Base-by-base conservation (phyloP, 2,113 vertebrate species). In the Geothlypis trichas region DNA sequence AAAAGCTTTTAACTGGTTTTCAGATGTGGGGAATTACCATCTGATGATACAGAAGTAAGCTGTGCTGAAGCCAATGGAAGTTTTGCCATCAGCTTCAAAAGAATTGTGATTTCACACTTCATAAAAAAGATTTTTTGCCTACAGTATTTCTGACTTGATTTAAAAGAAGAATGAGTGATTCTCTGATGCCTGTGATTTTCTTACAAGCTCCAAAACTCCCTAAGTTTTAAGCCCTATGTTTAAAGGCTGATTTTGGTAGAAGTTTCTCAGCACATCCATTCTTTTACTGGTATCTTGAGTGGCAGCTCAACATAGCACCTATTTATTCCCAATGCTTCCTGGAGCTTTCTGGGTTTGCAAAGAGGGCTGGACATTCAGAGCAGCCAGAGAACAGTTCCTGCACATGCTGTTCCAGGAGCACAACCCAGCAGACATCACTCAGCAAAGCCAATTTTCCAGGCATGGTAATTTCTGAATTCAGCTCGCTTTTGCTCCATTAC, bases 321-420 rank as follows among this genome's bases (percentile, higher is more conserved):
- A 59, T 93, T 89, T 84, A 89, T 75, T 89, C 65, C 80, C 72
- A 44, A 77, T 2, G 16, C 55, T 84, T 95, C 68, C 73, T 84
- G 78, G 78, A 83, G 82, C 83, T 74, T 88, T 88, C 61, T 73
- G 68, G 37, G 30, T 81, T 77, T 84, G 85, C 59, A 80, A 62
- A 82, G 82, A 3, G 2, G 21, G 66, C 49, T 79, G 57, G 78
- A 55, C 68, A 59, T 71, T 82, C 24, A 89, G 26, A 95, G 76
- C 82, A 95, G 81, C 46, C 90, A 94, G 89, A 55, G 30, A 89
- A 74, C 46, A 83, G 87, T 15, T 79, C 84, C 87, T 71, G 86
- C 78, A 87, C 55, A 58, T 0, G 0, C 46, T 80, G 82, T 90
- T 79, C 78, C 66, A 90, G 46, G 35, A 71, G 75, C 71, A 80